These are phyloP conservation scores for Siniperca obscura DNA, from an alignment of 2,797 vertebrate species.

Conservation along the genomic window DNA sequence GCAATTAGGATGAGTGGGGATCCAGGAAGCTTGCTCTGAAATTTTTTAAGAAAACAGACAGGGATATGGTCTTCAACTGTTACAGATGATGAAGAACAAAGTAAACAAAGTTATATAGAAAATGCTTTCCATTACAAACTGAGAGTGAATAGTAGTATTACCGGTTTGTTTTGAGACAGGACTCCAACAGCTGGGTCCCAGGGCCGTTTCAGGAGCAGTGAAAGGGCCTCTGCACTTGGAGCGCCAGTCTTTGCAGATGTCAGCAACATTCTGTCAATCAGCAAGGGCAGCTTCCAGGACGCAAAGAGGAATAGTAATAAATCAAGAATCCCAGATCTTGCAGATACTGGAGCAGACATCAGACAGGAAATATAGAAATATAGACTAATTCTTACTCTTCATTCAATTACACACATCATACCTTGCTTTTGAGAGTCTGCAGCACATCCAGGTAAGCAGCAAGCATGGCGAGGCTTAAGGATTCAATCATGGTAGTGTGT, in stretches of 20 bases:
- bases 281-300: slow-evolving; percentile 88
- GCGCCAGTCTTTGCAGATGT: slow-evolving; percentile 91
- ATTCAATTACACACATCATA: slow-evolving; percentile 64
- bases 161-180: slow-evolving; percentile 97
- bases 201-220: slow-evolving; percentile 94
- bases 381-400: not conserved
- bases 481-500: slow-evolving; percentile 94
- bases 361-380: slow-evolving; percentile 17
- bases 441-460: slow-evolving; percentile 96
- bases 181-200: slow-evolving; percentile 99
- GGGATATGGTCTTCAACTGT: not conserved
- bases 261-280: slow-evolving; percentile 97
- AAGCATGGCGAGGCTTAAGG: slow-evolving; percentile 94
- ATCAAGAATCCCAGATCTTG: not conserved
- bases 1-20: slow-evolving; percentile 96
- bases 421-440: slow-evolving; percentile 99
- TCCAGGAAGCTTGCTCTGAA: slow-evolving; percentile 95
- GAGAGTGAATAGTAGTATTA: slow-evolving; percentile 64
- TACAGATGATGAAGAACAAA: not conserved
- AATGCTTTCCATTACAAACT: not conserved
- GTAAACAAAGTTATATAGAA: not conserved
- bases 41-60: slow-evolving; percentile 31
- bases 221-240: slow-evolving; percentile 94
- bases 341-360: not conserved
- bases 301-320: slow-evolving; percentile 30